These are phyloP conservation scores for Paralvinella palmiformis DNA, from an alignment of 1,140 invertebrate species.

Conservation along the genomic window DNA sequence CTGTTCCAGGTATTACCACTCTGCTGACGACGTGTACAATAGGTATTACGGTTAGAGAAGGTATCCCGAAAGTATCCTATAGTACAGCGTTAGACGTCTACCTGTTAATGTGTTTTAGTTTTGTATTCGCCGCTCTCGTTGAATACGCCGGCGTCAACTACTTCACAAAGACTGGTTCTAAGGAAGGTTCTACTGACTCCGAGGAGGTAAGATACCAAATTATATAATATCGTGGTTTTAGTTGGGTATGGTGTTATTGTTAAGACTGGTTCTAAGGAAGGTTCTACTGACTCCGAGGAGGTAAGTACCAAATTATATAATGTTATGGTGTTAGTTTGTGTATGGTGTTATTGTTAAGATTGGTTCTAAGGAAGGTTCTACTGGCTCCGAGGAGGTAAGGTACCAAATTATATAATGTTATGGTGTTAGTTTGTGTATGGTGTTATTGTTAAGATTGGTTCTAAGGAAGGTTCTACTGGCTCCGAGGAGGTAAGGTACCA, in stretches of 20 bases:
- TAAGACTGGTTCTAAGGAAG: too few species aligned
- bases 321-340: background rate
- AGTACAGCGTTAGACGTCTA: slow-evolving; percentile 88
- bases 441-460: too few species aligned
- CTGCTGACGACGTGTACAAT: slow-evolving; percentile 60
- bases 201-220: slow-evolving; percentile 11
- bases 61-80: slow-evolving; percentile 22
- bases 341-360: too few species aligned
- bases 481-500: too few species aligned
- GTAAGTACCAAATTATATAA: background rate
- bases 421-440: too few species aligned
- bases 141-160: slow-evolving; percentile 90
- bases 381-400: too few species aligned
- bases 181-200: slow-evolving; percentile 11
- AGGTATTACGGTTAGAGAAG: slow-evolving; percentile 55
- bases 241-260: too few species aligned
- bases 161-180: slow-evolving; percentile 66
- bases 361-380: too few species aligned
- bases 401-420: too few species aligned
- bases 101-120: slow-evolving; percentile 91
- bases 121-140: slow-evolving; percentile 86
- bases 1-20: slow-evolving; percentile 59
- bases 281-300: too few species aligned
- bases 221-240: too few species aligned
- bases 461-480: too few species aligned